Base-by-base conservation (phyloP, 1,140 invertebrate genomes). In the Akabosia matsudoensis region DNA sequence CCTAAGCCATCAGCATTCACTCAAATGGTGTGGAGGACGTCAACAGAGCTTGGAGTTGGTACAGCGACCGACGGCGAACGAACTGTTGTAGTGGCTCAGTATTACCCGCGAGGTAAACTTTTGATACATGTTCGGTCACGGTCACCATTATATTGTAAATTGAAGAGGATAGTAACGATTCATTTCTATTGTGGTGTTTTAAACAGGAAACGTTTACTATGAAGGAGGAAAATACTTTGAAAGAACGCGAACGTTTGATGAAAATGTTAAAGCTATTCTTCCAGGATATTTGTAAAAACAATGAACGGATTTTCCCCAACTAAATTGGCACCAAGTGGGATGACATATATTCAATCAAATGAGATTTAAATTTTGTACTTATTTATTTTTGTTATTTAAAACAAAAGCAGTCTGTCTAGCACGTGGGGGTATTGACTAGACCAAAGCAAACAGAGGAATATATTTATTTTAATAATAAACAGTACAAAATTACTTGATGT, bases 191-290 rank as follows among this genome's bases (percentile, higher is more conserved):
- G n/a, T n/a, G 7, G 37, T 45, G 7, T 45, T 45, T 45, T 64
- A 64, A 24, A 54, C 45, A 45, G 37, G 37, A 45, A 61, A 45
- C 7, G 7, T 26, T 52, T 16, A 10, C 31, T 34, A 73, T 24
- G 33, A n/a, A 10, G n/a, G 22, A 45, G 72, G 71, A 22, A 64
- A 61, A 51, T 51, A 70, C 24, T 51, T 37, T 18, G 71, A 77
- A 33, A 64, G 45, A 74, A 24, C 33, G 7, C 73, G 74, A 74
- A 61, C 33, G 10, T 77, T 74, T 30, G 22, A 73, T 24, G 76
- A 77, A 73, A 77, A 77, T 77, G 76, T 77, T 1, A 73, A 70
- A 61, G 31, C 61, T 2, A 45, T 72, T 37, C 33, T 67, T 10
- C 61, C 61, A 10, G 61, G 61, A 67, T 67, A 67, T 67, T 2